A percentile compares a stretch with the other conserved stretches of the same genome.
phyloP scores from a whole-genome alignment of 2,113 vertebrate genomes.

The Eidolon helvum region DNA sequence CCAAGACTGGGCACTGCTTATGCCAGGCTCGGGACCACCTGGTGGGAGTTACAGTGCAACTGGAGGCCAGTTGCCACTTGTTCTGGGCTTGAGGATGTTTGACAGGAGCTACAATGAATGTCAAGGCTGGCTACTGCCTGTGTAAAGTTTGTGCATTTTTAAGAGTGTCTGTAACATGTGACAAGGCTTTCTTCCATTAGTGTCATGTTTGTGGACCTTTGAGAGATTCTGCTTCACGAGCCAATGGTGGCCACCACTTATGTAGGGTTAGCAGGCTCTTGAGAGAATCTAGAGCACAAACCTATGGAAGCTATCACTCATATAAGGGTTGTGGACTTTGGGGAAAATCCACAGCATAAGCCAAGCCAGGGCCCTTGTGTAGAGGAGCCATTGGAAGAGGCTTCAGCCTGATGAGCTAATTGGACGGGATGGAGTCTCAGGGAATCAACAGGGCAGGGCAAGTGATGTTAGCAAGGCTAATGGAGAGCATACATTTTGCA shows the following conservation, averaged over 20 bases:
- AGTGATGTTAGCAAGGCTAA: background rate
- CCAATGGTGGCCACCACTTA: background rate
- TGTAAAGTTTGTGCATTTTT: background rate
- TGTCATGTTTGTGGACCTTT: background rate
- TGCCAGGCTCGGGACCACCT: background rate
- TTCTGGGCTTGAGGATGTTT: too few relatives aligned
- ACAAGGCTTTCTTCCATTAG: background rate
- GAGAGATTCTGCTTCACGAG: background rate
- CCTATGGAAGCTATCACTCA: background rate
- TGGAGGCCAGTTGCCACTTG: too few relatives aligned
- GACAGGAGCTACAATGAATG: background rate
- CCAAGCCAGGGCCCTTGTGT: background rate
- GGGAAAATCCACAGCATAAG: background rate
- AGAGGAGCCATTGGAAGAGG: background rate
- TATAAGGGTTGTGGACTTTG: background rate
- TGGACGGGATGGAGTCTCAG: background rate
- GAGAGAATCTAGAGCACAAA: background rate
- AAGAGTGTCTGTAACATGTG: background rate
- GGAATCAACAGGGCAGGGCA: background rate
- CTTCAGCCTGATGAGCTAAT: background rate
- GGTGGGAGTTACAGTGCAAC: too few relatives aligned
- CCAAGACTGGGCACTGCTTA: background rate
- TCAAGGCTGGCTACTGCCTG: background rate
- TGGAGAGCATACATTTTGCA: background rate
- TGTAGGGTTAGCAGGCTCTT: background rate